phyloP scores from a whole-genome alignment of 2,797 vertebrate genomes.

The Onychomys arenicola region DNA sequence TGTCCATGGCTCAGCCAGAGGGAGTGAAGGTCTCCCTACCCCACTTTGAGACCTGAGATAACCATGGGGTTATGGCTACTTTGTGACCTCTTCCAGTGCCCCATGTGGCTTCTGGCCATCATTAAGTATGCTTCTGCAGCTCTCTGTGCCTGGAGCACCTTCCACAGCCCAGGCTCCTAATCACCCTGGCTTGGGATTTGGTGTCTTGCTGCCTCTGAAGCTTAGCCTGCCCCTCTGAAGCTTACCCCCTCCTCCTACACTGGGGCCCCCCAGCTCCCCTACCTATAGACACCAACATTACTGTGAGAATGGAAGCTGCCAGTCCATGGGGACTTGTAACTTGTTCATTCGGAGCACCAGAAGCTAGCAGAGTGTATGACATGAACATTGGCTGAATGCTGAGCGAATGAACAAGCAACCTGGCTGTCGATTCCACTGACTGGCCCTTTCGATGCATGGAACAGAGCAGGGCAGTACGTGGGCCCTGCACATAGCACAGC shows the following conservation, averaged over 20 bases:
- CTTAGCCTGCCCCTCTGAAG: neutral
- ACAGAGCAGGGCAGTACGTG: neutral
- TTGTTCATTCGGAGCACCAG: neutral
- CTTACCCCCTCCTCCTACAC: neutral
- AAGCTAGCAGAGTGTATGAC: neutral
- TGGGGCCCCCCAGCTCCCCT: neutral
- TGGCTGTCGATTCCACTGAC: fast-evolving
- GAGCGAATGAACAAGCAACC: fast-evolving
- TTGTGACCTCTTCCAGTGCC: neutral
- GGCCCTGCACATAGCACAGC: fast-evolving
- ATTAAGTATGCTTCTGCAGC: neutral
- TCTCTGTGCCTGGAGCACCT: neutral
- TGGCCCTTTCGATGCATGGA: fast-evolving
- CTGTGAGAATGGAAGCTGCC: neutral
- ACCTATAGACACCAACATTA: neutral
- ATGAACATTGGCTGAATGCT: fast-evolving
- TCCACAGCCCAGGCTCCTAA: neutral
- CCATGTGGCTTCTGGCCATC: neutral
- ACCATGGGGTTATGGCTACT: neutral
- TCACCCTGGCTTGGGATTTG: neutral
- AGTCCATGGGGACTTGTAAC: fast-evolving
- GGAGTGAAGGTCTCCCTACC: neutral
- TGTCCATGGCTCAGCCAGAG: conserved; percentile 63
- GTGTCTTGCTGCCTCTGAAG: neutral
- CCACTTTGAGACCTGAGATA: neutral